Base-by-base conservation (phyloP, 1,140 invertebrate genomes). In the Leptinotarsa defecta region DNA sequence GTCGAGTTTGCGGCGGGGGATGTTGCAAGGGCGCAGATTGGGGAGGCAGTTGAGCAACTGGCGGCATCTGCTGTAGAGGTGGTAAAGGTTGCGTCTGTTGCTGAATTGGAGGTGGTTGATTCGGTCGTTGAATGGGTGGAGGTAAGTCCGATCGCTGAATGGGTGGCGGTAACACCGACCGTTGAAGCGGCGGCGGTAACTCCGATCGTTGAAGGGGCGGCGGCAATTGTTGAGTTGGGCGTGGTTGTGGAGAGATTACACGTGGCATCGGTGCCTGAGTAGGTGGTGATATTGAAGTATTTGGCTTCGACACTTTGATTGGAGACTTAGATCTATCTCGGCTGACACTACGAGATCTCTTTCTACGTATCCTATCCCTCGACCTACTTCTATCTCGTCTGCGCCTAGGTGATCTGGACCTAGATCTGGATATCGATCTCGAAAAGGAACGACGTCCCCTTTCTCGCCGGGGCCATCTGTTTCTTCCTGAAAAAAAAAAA, bases 391-490 rank as follows among this genome's bases (percentile, higher is more conserved):
- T 69, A 57, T 75, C 75, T 15, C 77, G 68, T 20, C 75, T 74
- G 19, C 74, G 19, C 81, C 79, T 69, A 79, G 81, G 73, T 74
- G 52, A 71, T 48, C 77, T 78, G 27, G 82, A 76, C 61, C 80
- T 76, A 17, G 81, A 80, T 34, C 78, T 78, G 24, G 82, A 82
- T 22, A 76, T 77, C 22, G 83, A 83, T 19, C 80, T 64, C 13
- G 81, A 80, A 4, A 74, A 74, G 13, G 79, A 79, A 62, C 77
- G 77, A 73, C 75, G 77, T 69, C 76, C 77, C 24, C 79, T 74
- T 71, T 81, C 76, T 22, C 71, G 70, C 74, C 80, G 76, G 13
- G 80, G 78, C 83, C 83, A 84, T 61, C 84, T 76, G 76, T 83
- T 83, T 85, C 49, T 71, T 22, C 73, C 62, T 75, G 17, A 67